Conservation (phyloP, 2,113 vertebrate genomes). For the Percina caprodes region DNA sequence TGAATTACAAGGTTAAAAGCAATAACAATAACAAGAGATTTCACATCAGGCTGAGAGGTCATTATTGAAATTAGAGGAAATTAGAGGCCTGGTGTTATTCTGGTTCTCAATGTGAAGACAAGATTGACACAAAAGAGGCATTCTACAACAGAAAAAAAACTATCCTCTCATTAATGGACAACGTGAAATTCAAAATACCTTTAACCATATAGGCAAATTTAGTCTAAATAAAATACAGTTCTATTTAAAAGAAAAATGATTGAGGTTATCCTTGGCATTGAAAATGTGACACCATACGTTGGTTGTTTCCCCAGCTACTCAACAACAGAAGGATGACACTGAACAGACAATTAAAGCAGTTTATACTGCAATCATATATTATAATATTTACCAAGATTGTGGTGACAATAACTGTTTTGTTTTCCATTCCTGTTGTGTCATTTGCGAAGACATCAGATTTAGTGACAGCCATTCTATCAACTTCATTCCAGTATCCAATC, state of each 20-base stretch:
- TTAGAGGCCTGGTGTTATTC: neutral
- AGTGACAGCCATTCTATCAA: conserved; percentile 98
- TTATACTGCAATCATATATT: neutral
- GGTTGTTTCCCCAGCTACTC: neutral
- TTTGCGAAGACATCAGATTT: conserved; percentile 93
- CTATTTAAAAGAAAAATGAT: too few relatives aligned
- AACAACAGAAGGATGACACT: neutral
- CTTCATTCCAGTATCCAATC: conserved; percentile 99
- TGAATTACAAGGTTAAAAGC: conserved; percentile 16
- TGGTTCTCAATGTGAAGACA: neutral
- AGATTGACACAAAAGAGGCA: neutral
- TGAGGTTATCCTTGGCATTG: neutral
- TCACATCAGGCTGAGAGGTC: neutral
- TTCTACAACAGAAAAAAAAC: neutral
- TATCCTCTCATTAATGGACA: neutral
- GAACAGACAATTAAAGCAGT: neutral
- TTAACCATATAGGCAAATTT: too few relatives aligned
- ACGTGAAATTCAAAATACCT: neutral
- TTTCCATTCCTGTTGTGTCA: conserved; percentile 95
- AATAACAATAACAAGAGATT: neutral
- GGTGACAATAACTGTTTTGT: conserved; percentile 98
- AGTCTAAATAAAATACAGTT: neutral
- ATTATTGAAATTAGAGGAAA: neutral
- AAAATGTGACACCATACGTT: neutral
- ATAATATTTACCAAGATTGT: conserved; percentile 93